Conservation (phyloP, 2,113 vertebrate species). For the Corythoichthys haematopterus region DNA sequence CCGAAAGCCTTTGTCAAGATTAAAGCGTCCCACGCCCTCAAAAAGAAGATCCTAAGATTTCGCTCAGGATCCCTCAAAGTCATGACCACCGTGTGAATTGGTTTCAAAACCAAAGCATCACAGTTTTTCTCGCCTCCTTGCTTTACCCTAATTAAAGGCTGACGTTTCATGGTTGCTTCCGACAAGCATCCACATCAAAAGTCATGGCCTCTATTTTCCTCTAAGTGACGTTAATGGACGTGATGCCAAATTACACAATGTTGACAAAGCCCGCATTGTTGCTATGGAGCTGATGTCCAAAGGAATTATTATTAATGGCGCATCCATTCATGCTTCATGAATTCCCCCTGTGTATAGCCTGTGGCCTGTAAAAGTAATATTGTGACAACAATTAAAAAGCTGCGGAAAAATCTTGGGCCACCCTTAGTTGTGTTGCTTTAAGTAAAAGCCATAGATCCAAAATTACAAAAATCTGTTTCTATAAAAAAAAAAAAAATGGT, state of each 20-base stretch:
- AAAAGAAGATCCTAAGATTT: conserved; percentile 89
- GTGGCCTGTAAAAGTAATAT: not conserved
- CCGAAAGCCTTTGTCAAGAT: conserved; percentile 86
- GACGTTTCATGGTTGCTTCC: not conserved
- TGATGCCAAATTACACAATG: conserved; percentile 19
- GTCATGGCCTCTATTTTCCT: conserved; percentile 13
- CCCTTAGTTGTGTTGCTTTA: too few species aligned
- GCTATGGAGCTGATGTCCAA: conserved; percentile 8
- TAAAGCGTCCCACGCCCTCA: conserved; percentile 89
- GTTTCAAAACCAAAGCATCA: not conserved
- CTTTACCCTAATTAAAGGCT: conserved; percentile 2
- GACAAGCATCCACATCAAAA: conserved; percentile 13
- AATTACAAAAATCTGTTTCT: not conserved
- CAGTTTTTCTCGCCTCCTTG: not conserved
- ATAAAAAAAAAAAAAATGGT: not conserved
- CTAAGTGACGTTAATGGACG: conserved; percentile 20
- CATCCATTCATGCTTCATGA: conserved; percentile 6
- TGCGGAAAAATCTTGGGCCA: not conserved
- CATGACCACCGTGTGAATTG: conserved; percentile 85
- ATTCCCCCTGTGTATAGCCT: not conserved
- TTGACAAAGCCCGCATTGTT: conserved; percentile 4
- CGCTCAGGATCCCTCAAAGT: conserved; percentile 88
- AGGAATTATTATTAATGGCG: conserved; percentile 13
- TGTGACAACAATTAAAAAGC: not conserved
- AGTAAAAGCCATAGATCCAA: not conserved